phyloP scores from a whole-genome alignment of 1,140 invertebrate species.

The Dinothrombium tinctorium region DNA sequence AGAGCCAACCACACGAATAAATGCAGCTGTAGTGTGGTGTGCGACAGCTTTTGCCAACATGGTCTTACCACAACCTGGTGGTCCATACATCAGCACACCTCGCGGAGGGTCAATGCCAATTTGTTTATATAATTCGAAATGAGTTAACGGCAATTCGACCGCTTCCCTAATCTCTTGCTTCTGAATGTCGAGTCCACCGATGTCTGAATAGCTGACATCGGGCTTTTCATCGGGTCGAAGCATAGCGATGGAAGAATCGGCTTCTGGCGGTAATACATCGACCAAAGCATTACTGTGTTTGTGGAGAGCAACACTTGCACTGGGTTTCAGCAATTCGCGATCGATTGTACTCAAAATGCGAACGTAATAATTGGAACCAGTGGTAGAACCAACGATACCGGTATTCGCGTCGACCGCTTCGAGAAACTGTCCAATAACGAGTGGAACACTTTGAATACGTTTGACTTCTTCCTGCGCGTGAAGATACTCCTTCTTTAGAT shows the following conservation, averaged over 20 bases:
- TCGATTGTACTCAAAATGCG: conserved; percentile 84
- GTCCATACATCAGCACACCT: conserved; percentile 93
- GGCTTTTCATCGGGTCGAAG: conserved; percentile 93
- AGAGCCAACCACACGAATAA: conserved; percentile 93
- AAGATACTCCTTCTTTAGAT: conserved; percentile 87
- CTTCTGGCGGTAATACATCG: conserved; percentile 87
- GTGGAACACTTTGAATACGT: conserved; percentile 82
- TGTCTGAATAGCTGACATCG: conserved; percentile 86
- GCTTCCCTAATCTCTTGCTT: conserved; percentile 98
- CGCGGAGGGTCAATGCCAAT: conserved; percentile 88
- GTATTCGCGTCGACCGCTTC: conserved; percentile 96
- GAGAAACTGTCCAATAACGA: conserved; percentile 92
- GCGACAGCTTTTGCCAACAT: conserved; percentile 99
- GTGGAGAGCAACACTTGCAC: conserved; percentile 82
- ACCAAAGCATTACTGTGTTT: conserved; percentile 95
- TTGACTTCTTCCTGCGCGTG: conserved; percentile 92
- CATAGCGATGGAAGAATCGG: conserved; percentile 94
- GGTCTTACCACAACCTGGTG: conserved; percentile 91
- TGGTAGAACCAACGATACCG: conserved; percentile 65
- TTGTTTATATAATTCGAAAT: conserved; percentile 97
- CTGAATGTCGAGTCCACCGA: conserved; percentile 98
- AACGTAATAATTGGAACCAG: conserved; percentile 86
- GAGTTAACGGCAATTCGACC: conserved; percentile 88
- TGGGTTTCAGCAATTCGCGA: conserved; percentile 78
- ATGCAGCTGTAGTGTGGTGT: conserved; percentile 84